Evolutionary conservation across 1,140 invertebrate genomes (phyloP).

Genomic region (Danaus plexippus): DNA sequence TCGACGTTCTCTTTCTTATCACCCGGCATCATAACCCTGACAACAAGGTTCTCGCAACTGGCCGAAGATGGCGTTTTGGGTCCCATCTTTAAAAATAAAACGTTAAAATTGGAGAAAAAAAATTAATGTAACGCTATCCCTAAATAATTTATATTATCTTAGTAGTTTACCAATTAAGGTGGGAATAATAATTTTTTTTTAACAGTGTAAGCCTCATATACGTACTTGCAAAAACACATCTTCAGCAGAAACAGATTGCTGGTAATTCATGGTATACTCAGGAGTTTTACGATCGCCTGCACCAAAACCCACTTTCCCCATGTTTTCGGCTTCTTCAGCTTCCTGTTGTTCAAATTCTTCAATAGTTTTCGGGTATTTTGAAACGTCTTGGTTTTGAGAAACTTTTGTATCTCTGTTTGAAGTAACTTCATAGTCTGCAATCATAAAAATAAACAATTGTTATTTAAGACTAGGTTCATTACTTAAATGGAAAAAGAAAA

Average conservation of each 20-base stretch:
- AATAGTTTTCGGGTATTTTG: slow-evolving; percentile 55
- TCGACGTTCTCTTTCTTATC: slow-evolving; percentile 78
- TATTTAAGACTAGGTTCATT: neutral
- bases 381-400: slow-evolving; percentile 2
- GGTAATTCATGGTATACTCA: slow-evolving; percentile 86
- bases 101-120: too few species aligned
- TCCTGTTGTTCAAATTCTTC: slow-evolving; percentile 72
- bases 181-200: too few species aligned
- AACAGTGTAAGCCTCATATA: neutral
- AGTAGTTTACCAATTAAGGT: too few species aligned
- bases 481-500: neutral
- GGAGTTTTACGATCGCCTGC: slow-evolving; percentile 79
- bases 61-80: slow-evolving; percentile 85
- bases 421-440: slow-evolving; percentile 51
- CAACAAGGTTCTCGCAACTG: slow-evolving; percentile 88
- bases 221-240: slow-evolving; percentile 86
- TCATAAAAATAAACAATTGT: slow-evolving; percentile 2
- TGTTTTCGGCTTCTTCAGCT: slow-evolving; percentile 62
- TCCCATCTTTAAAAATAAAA: slow-evolving; percentile 77
- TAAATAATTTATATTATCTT: too few species aligned
- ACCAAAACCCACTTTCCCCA: slow-evolving; percentile 35
- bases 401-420: slow-evolving; percentile 30
- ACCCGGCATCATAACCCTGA: slow-evolving; percentile 81
- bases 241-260: slow-evolving; percentile 87
- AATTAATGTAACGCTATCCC: too few species aligned